Conservation (phyloP, 2,113 vertebrate species). For the Xiphophorus couchianus region DNA sequence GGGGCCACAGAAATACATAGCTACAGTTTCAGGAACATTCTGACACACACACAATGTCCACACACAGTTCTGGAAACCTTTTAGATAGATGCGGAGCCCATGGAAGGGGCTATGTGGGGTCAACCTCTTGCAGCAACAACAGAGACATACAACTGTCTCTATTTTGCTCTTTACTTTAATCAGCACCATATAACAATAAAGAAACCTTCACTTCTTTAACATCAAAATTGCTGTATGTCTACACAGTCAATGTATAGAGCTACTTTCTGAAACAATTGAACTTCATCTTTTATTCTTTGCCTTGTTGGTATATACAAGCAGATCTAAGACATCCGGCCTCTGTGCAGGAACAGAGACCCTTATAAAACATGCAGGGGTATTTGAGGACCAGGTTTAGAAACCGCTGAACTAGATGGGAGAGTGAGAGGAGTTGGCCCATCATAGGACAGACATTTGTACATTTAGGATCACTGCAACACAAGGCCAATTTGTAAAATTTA, state of each 20-base stretch:
- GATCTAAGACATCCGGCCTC: too few species aligned
- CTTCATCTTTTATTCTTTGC: too few species aligned
- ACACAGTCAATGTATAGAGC: not conserved
- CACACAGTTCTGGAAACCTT: conserved; percentile 46
- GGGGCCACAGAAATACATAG: conserved; percentile 31
- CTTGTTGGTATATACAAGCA: too few species aligned
- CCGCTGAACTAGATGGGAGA: not conserved
- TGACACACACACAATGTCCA: conserved; percentile 2
- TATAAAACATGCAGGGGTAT: too few species aligned
- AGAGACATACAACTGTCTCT: conserved; percentile 22
- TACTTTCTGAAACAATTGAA: not conserved
- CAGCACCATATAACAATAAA: conserved; percentile 47
- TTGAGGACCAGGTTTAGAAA: too few species aligned
- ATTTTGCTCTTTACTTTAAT: conserved; percentile 17
- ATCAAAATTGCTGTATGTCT: not conserved
- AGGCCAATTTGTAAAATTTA: not conserved
- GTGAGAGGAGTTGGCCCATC: not conserved
- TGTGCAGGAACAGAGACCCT: too few species aligned
- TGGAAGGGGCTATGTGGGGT: conserved; percentile 19
- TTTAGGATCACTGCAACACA: not conserved
- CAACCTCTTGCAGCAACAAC: conserved; percentile 1
- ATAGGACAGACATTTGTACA: not conserved
- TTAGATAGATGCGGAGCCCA: not conserved
- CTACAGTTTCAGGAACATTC: conserved; percentile 51
- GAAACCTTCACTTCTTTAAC: conserved; percentile 9